Conservation (phyloP, 35 echinoderm and acorn worm species). For the Apostichopus japonicus region DNA sequence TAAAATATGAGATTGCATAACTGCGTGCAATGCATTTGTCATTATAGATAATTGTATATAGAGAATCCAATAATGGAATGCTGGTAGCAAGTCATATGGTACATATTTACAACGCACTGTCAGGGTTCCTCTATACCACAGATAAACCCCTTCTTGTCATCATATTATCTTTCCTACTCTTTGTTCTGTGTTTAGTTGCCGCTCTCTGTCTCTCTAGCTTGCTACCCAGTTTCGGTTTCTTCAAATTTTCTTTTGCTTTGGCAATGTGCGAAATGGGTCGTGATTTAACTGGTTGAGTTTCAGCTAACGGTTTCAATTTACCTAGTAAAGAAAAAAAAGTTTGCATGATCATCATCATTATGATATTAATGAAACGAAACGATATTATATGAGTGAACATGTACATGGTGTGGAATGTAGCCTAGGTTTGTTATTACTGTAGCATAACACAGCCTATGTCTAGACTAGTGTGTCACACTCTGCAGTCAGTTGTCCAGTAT, state of each 20-base stretch:
- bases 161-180: conserved; percentile 60
- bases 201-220: conserved; percentile 62
- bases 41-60: neutral
- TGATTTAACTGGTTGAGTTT: conserved; percentile 49
- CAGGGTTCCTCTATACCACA: neutral
- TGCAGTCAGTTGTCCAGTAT: too few species aligned
- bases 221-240: conserved; percentile 74
- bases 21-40: too few species aligned
- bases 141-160: conserved; percentile 73
- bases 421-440: too few species aligned
- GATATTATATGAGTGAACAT: too few species aligned
- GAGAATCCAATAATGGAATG: neutral
- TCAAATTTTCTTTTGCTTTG: conserved; percentile 77
- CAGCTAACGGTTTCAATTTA: conserved; percentile 83
- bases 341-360: too few species aligned
- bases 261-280: conserved; percentile 25
- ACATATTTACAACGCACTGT: neutral
- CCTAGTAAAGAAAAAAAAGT: conserved; percentile 30
- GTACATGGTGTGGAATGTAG: too few species aligned
- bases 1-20: too few species aligned
- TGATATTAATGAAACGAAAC: too few species aligned
- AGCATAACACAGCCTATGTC: too few species aligned
- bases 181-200: conserved; percentile 33
- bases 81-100: neutral
- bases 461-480: too few species aligned